Conservation (phyloP, 2,888 invertebrate species). For the Sphaeridia pumilis region DNA sequence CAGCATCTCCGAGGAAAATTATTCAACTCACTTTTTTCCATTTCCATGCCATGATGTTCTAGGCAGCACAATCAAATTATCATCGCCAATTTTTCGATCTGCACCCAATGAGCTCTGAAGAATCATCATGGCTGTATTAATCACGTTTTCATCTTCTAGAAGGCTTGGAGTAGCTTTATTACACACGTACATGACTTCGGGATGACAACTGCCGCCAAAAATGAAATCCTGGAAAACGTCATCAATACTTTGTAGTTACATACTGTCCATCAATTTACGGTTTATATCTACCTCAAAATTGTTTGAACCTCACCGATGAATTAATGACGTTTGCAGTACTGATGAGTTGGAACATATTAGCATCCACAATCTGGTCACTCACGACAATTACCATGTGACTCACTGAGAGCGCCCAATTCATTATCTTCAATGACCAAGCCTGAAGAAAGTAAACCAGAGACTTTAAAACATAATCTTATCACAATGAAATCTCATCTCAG, state of each 20-base stretch:
- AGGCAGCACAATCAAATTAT: constrained; percentile 26
- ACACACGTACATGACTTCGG: constrained; percentile 30
- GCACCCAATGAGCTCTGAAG: constrained; percentile 26
- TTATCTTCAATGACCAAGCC: constrained; percentile 31
- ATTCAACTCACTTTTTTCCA: neutral
- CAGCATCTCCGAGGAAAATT: neutral
- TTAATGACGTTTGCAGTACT: constrained; percentile 30
- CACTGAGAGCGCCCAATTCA: constrained; percentile 33
- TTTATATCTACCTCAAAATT: neutral
- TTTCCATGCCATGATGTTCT: constrained; percentile 2
- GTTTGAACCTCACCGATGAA: constrained; percentile 27
- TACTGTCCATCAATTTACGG: neutral
- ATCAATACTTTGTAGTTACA: too few relatives aligned
- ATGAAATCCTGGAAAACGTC: constrained; percentile 27
- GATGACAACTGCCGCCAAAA: constrained; percentile 26
- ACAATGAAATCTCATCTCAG: too few relatives aligned
- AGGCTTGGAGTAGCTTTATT: constrained; percentile 26
- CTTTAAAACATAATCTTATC: too few relatives aligned
- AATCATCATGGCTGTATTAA: constrained; percentile 15
- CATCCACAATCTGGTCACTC: constrained; percentile 28
- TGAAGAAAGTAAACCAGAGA: too few relatives aligned
- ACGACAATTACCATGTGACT: constrained; percentile 31
- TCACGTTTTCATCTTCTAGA: constrained; percentile 16
- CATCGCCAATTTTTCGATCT: too few relatives aligned
- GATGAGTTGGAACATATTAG: constrained; percentile 27